Conservation (phyloP, 2,113 vertebrate species). For the Mastomys coucha region DNA sequence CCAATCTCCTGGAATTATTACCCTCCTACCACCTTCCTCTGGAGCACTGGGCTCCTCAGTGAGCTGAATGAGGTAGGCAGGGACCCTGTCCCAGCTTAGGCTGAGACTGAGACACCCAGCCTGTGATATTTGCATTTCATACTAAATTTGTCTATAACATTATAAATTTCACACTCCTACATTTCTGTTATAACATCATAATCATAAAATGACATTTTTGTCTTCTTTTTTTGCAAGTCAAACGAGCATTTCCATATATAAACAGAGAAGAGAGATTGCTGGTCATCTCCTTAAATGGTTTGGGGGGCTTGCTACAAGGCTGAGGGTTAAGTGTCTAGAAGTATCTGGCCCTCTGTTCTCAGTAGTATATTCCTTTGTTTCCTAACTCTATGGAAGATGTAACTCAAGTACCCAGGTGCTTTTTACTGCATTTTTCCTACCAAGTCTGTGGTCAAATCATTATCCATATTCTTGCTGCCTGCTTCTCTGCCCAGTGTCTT, state of each 20-base stretch:
- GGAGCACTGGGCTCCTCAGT: not conserved
- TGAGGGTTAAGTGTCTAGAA: not conserved
- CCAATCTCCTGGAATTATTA: rapidly evolving
- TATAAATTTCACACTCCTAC: conserved; percentile 77
- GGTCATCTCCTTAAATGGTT: conserved; percentile 19
- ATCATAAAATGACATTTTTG: conserved; percentile 65
- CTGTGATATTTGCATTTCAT: conserved; percentile 69
- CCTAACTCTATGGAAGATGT: not conserved
- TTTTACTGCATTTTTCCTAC: not conserved
- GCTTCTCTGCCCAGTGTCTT: not conserved
- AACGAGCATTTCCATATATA: conserved; percentile 65
- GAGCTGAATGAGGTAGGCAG: not conserved
- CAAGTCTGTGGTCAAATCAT: not conserved
- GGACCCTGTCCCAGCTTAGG: conserved; percentile 31
- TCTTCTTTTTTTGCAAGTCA: conserved; percentile 72
- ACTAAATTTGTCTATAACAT: conserved; percentile 73
- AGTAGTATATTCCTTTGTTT: not conserved
- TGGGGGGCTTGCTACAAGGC: conserved; percentile 15
- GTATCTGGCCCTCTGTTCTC: not conserved
- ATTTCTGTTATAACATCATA: conserved; percentile 72
- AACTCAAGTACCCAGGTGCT: not conserved
- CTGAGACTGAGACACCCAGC: conserved; percentile 13
- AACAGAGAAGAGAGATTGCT: conserved; percentile 59
- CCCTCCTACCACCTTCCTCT: not conserved
- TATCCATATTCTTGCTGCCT: not conserved